Conservation (phyloP, 2,797 vertebrate species). For the Sebastes iracundus region DNA sequence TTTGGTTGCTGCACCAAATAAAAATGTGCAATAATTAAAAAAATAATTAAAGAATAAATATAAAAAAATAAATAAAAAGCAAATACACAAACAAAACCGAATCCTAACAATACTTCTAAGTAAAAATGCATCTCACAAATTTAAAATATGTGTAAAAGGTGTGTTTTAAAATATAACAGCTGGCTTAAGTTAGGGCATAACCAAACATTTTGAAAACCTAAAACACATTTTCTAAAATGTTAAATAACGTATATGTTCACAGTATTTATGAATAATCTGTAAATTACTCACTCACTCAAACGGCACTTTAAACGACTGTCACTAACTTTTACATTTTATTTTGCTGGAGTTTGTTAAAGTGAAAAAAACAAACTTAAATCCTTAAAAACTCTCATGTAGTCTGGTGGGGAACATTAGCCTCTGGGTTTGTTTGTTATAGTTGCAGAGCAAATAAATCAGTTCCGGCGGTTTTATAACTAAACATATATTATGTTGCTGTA, state of each 20-base stretch:
- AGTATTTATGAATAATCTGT: background rate
- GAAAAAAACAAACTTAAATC: background rate
- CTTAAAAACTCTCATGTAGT: background rate
- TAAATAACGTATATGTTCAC: background rate
- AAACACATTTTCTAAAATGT: background rate
- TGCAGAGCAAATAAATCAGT: background rate
- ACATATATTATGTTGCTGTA: conserved; percentile 6
- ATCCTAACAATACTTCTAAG: background rate
- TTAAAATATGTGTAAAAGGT: background rate
- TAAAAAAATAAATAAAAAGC: no score
- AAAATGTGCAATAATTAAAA: background rate
- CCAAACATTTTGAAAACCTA: background rate
- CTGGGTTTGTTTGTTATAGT: no score
- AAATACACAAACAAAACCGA: background rate
- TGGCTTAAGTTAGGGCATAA: background rate
- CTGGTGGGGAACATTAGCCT: background rate
- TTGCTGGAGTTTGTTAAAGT: background rate
- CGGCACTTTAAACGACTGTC: background rate
- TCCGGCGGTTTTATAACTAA: background rate
- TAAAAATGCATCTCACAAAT: background rate
- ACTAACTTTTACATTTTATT: background rate
- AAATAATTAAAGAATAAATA: background rate
- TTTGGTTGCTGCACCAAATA: background rate
- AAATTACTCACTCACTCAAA: background rate
- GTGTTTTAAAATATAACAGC: background rate